Evolutionary conservation across 2,797 vertebrate species (phyloP).

Genomic region (Falco naumanni): DNA sequence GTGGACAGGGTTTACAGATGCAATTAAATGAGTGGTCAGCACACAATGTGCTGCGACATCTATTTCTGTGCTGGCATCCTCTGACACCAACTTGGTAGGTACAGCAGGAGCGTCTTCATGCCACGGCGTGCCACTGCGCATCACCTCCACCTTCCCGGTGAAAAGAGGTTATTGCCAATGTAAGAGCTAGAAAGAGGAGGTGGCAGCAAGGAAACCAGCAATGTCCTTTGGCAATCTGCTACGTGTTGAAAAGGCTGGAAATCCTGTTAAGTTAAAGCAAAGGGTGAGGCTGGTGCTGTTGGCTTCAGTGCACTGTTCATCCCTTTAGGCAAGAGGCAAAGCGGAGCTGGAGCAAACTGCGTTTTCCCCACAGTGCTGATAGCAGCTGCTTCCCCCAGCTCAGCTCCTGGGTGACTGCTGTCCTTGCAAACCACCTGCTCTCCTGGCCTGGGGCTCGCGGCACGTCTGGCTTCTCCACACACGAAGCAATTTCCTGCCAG

Average conservation of each 20-base stretch:
- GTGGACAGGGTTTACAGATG: neutral
- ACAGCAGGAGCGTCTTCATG: neutral
- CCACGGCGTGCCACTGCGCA: rapidly evolving
- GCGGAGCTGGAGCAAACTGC: neutral
- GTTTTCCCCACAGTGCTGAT: neutral
- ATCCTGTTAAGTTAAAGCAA: neutral
- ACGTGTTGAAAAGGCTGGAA: neutral
- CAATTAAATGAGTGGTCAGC: neutral
- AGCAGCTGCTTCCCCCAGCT: conserved; percentile 24
- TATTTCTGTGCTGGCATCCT: neutral
- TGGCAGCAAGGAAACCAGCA: neutral
- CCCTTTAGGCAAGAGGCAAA: neutral
- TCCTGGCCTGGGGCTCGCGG: rapidly evolving
- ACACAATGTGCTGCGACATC: neutral
- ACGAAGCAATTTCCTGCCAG: neutral
- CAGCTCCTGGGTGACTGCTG: neutral
- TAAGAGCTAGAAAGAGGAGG: neutral
- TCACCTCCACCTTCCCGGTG: neutral
- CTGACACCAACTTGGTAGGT: neutral
- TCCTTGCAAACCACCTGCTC: conserved; percentile 39
- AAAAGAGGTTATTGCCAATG: neutral
- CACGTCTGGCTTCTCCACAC: neutral
- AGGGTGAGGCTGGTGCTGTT: neutral
- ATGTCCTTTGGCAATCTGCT: neutral
- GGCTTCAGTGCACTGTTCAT: neutral